Base-by-base conservation (phyloP, 2,113 vertebrate species). In the Myiagra hebetior region DNA sequence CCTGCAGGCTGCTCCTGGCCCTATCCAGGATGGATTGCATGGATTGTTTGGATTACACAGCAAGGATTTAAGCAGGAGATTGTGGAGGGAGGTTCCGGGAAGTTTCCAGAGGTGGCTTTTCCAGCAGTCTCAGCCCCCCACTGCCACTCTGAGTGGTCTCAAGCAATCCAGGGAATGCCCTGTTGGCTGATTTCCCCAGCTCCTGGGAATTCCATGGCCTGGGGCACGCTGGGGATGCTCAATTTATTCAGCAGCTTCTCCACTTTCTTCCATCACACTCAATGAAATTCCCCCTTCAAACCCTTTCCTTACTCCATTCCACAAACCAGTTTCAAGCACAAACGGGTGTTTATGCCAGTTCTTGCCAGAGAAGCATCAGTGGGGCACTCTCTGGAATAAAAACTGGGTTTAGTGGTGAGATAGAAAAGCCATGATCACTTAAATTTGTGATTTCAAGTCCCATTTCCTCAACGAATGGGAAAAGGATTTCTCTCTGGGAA, bases 1-100 rank as follows among this genome's bases (percentile, higher is more conserved):
- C 4, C 10, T 49, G 18, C 42, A 37, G 41, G 17, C 3, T 31
- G 67, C 4, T 68, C 22, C 79, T 22, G 33, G 8, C 41, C 15
- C 18, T 44, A 9, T 11, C n/a, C 50, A 49, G 69, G 19, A 24
- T 4, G 46, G n/a, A 10, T 17, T 35, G n/a, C 9, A 2, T 5
- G n/a, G 46, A 12, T 27, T 22, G 20, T 6, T 2, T 6, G 63
- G 42, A 10, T 49, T 18, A 3, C n/a, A 1, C n/a, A 26, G 12
- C 33, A 57, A 56, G 4, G 49, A 70, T 20, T 41, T 24, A 2
- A 22, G 37, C 37, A 46, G 44, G 19, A 46, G 19, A 46, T 19
- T 9, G 18, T 7, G 37, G 50, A 39, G 33, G 37, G 56, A 52
- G 41, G 9, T 16, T 9, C 30, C 41, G 35, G 68, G 37, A 6